Evolutionary conservation across 2,113 vertebrate genomes (phyloP).

Genomic region (human): DNA sequence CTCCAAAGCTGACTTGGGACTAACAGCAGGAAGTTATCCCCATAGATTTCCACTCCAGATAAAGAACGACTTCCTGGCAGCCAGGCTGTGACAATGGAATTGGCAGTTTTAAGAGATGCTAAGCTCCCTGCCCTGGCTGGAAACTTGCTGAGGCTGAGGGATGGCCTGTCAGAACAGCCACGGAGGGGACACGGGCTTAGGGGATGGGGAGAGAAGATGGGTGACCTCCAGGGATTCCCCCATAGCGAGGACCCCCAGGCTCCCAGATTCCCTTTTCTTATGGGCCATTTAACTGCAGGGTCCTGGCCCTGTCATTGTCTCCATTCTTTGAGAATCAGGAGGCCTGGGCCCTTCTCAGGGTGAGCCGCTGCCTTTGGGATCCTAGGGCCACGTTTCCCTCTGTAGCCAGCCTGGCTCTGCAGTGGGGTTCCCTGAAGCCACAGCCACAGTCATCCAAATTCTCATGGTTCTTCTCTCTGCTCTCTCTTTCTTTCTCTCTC

Average conservation of each 20-base stretch:
- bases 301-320: conserved; percentile 70
- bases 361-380: not conserved
- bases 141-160: not conserved
- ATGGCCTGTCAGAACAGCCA: not conserved
- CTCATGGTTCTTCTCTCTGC: too few species aligned
- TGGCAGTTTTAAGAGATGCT: not conserved
- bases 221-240: not conserved
- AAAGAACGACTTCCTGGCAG: not conserved
- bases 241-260: not conserved
- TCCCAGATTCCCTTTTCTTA: conserved; percentile 29
- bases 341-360: not conserved
- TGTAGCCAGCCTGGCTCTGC: too few species aligned
- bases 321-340: not conserved
- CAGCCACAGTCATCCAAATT: accelerated
- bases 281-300: conserved; percentile 60
- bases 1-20: not conserved
- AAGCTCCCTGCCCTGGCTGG: not conserved
- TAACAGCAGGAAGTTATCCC: not conserved
- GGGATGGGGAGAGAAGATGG: not conserved
- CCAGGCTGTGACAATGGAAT: not conserved
- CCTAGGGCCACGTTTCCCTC: not conserved
- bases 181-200: accelerated
- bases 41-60: not conserved
- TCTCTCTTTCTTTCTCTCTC: too few species aligned
- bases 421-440: accelerated